Conservation (phyloP, 2,888 invertebrate species). For the Pachydiplax longipennis region DNA sequence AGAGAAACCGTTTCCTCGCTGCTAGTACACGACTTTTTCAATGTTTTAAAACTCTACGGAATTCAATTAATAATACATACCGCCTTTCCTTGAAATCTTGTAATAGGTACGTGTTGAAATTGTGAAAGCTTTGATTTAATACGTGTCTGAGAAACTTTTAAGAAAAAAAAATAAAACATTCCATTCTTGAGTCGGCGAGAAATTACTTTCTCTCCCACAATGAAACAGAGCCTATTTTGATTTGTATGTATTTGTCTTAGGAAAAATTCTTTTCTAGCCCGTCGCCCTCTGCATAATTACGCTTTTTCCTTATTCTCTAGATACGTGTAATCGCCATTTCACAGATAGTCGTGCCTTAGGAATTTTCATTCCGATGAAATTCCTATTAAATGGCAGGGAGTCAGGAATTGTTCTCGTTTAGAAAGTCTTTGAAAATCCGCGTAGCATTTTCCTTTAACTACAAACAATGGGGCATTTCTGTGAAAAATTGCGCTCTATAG, state of each 20-base stretch:
- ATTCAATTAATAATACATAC: too few species aligned
- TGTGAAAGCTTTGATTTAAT: too few species aligned
- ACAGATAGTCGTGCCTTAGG: neutral
- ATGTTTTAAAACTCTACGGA: too few species aligned
- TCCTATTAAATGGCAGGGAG: neutral
- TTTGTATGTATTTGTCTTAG: neutral
- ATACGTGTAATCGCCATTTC: neutral
- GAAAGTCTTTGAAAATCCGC: neutral
- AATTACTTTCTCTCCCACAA: neutral
- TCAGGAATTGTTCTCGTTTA: neutral
- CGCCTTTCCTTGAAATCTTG: too few species aligned
- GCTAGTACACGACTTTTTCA: too few species aligned
- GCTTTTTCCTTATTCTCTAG: neutral
- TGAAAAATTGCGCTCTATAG: neutral
- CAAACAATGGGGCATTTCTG: neutral
- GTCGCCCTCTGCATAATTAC: neutral
- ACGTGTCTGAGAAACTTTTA: too few species aligned
- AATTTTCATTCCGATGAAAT: neutral
- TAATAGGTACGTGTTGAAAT: too few species aligned
- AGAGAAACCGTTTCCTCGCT: too few species aligned
- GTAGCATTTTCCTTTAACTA: neutral
- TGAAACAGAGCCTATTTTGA: neutral
- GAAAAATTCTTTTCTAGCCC: neutral
- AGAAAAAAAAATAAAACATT: too few species aligned
- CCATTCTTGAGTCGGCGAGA: too few species aligned